These are phyloP conservation scores for Iphiclides podalirius DNA, from an alignment of 2,888 invertebrate species.

Conservation along the genomic window DNA sequence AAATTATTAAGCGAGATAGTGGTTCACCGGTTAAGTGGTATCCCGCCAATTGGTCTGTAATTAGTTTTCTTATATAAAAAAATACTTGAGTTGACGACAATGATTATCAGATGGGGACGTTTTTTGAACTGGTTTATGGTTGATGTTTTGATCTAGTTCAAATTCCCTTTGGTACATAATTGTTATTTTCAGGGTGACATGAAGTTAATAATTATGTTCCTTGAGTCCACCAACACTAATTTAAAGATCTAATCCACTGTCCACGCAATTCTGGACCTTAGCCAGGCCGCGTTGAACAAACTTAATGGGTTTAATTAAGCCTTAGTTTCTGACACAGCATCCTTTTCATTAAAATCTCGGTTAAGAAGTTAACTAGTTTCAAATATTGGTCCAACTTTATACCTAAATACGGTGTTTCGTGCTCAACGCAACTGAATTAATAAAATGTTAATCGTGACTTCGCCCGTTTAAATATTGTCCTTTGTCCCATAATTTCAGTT, in stretches of 20 bases:
- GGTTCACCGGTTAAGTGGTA: too few relatives aligned
- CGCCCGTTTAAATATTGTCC: background rate
- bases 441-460: background rate
- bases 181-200: too few relatives aligned
- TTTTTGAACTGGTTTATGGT: too few relatives aligned
- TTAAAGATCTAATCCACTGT: constrained; percentile 23
- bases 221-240: too few relatives aligned
- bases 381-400: background rate
- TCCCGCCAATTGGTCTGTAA: too few relatives aligned
- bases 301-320: constrained; percentile 64
- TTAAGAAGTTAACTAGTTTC: constrained; percentile 23
- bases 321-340: constrained; percentile 41
- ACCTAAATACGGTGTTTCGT: background rate
- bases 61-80: too few relatives aligned
- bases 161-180: too few relatives aligned
- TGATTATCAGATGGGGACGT: too few relatives aligned
- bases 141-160: too few relatives aligned
- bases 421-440: background rate
- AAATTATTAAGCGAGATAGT: too few relatives aligned
- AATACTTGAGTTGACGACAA: too few relatives aligned
- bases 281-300: constrained; percentile 53
- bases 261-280: constrained; percentile 53
- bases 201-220: too few relatives aligned
- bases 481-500: background rate
- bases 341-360: constrained; percentile 35